Base-by-base conservation (phyloP, 2,888 invertebrate genomes). In the Polydrusus pterygomalis region DNA sequence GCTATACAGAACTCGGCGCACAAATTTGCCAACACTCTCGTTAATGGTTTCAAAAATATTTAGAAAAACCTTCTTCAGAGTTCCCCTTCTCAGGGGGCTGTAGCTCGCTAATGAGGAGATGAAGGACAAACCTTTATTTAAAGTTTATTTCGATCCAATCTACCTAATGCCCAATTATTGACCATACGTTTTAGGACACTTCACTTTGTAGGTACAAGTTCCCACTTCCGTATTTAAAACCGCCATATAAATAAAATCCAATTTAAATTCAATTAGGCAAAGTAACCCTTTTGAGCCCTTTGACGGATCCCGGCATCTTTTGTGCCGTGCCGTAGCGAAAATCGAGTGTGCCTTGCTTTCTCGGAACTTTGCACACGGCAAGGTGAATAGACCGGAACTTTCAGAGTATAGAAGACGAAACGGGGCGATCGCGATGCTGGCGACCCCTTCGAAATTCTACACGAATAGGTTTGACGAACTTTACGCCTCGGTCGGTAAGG, bases 351-450 rank as follows among this genome's bases (percentile, higher is more conserved):
- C 58, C 18, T 38, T 9, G 38, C 58, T 60, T 60, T 17, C 58
- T 60, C 58, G 58, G 38, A 60, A 60, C 58, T 60, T 60, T 60
- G 58, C 58, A 58, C 58, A 60, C 58, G 54, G 18, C 51, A 38
- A 38, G 58, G 38, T 60, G 58, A 60, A 60, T 60, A 60, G 58
- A 60, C 58, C 58, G 58, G 58, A 60, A 60, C 58, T 60, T 60
- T 60, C 56, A 5, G 17, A 40, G 58, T 38, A n/a, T n/a, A 15
- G 18, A 38, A 60, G 17, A 60, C 58, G 58, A 60, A 34, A 34
- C 34, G 34, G 8, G 10, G 34, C 34, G 34, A 38, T 47, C 1
- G 34, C 34, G 34, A 38, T 47, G 47, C 13, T 15, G 34, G 58
- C 38, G 58, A 38, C 58, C 58, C 58, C 38, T 38, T 38, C 38